Base-by-base conservation (phyloP, 2,797 vertebrate genomes). In the Malurus leucopterus region DNA sequence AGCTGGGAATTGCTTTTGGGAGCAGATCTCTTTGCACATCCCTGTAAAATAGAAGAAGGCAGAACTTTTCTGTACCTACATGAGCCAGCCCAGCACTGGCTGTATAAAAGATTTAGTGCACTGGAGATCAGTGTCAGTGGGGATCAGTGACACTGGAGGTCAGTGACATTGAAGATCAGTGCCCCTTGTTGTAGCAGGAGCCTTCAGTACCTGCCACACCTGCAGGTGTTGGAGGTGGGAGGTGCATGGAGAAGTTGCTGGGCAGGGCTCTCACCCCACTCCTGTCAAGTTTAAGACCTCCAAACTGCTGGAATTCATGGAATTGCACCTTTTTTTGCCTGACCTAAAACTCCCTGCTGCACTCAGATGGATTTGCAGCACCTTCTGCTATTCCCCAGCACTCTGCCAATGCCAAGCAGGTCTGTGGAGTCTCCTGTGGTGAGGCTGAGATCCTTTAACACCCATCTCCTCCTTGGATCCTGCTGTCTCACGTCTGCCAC, bases 371-470 rank as follows among this genome's bases (percentile, higher is more conserved):
- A 74, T 77, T 65, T 75, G 19, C 46, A 71, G n/a, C 76, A 80
- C 55, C 58, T 85, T 77, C 82, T 93, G 79, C 40, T 87, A 3
- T 47, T 89, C 27, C 40, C 58, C 47, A 11, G 1, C 50, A n/a
- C 53, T n/a, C 20, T 43, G 59, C 65, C 89, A 82, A 74, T 86
- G 62, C 24, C 85, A 71, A 7, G 69, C 32, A 79, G 49, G 19
- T 29, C 47, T 47, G 47, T 72, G 76, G 76, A 55, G 36, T 47
- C 47, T 90, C 32, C 65, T 68, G 22, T 53, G 65, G 58, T n/a
- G 69, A 64, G 54, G 32, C 15, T 1, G 6, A 87, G 61, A 83
- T 83, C 30, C 59, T 84, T 75, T 16, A 78, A 29, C 86, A 75
- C 40, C 13, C n/a, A 17, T 44, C 36, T 88, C 29, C 70, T 88